phyloP scores from a whole-genome alignment of 2,888 invertebrate species.

The Melanophora roralis region DNA sequence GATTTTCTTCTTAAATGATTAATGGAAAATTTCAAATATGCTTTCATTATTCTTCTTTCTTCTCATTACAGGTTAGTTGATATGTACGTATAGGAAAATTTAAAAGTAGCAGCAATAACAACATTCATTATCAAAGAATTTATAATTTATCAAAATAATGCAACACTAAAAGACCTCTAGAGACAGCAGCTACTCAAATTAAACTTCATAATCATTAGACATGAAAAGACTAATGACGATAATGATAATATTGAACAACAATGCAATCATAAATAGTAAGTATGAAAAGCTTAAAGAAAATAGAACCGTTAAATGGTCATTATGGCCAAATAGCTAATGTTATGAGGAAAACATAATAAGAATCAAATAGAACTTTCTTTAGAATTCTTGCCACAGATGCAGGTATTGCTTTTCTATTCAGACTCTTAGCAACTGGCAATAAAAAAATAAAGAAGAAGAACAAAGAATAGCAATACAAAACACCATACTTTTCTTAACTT shows the following conservation, averaged over 20 bases:
- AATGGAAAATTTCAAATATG: slow-evolving; percentile 13
- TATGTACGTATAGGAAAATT: background rate
- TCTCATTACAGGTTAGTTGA: slow-evolving; percentile 28
- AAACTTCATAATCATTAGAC: slow-evolving; percentile 30
- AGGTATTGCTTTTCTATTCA: background rate
- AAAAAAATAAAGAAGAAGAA: background rate
- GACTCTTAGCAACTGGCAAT: background rate
- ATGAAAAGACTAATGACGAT: background rate
- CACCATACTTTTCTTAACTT: background rate
- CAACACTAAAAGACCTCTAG: slow-evolving; percentile 38
- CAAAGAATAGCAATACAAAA: background rate
- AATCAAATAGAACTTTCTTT: background rate
- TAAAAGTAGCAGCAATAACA: background rate
- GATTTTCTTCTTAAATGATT: slow-evolving; percentile 3
- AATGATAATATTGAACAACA: background rate
- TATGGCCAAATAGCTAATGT: slow-evolving; percentile 42
- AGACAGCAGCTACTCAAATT: slow-evolving; percentile 20
- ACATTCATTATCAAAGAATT: slow-evolving; percentile 41
- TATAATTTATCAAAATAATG: slow-evolving; percentile 54
- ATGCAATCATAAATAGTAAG: slow-evolving; percentile 13
- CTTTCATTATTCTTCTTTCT: background rate
- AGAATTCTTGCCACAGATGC: background rate
- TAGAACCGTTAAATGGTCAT: slow-evolving; percentile 56
- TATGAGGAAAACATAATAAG: slow-evolving; percentile 21
- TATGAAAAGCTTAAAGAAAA: slow-evolving; percentile 18